phyloP scores from a whole-genome alignment of 2,113 vertebrate species.

The Tetrax tetrax region DNA sequence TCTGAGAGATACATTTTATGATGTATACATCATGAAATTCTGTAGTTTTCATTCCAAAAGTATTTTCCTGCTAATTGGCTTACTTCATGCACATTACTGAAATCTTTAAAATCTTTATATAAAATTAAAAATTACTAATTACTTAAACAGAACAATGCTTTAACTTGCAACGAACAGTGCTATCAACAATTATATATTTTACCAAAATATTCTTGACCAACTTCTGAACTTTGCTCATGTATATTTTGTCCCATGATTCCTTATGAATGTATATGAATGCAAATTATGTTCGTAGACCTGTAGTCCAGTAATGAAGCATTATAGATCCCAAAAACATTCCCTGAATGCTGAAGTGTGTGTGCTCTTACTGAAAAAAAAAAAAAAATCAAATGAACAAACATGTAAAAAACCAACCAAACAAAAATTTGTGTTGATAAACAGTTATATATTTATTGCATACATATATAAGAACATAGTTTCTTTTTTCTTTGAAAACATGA shows the following conservation, averaged over 20 bases:
- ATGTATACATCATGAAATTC: accelerated
- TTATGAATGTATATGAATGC: background rate
- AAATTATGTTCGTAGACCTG: background rate
- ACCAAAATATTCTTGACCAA: background rate
- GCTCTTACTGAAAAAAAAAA: background rate
- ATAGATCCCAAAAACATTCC: background rate
- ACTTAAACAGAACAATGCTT: background rate
- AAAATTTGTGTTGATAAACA: background rate
- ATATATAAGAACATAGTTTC: background rate
- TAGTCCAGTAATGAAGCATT: background rate
- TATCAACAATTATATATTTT: background rate
- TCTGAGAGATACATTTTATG: background rate
- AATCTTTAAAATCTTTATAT: background rate
- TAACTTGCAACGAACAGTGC: background rate
- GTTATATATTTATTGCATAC: background rate
- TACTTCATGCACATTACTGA: background rate
- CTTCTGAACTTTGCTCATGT: background rate
- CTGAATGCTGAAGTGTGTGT: background rate
- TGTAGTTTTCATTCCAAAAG: background rate
- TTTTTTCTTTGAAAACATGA: background rate
- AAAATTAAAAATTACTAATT: background rate
- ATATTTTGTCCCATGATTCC: background rate
- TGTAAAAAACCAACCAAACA: background rate
- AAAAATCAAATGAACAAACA: background rate
- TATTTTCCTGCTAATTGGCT: background rate